A percentile compares a stretch with the other conserved stretches of the same genome.
Conservation (phyloP, 2,888 invertebrate genomes). For the Drosophila prostipennis region DNA sequence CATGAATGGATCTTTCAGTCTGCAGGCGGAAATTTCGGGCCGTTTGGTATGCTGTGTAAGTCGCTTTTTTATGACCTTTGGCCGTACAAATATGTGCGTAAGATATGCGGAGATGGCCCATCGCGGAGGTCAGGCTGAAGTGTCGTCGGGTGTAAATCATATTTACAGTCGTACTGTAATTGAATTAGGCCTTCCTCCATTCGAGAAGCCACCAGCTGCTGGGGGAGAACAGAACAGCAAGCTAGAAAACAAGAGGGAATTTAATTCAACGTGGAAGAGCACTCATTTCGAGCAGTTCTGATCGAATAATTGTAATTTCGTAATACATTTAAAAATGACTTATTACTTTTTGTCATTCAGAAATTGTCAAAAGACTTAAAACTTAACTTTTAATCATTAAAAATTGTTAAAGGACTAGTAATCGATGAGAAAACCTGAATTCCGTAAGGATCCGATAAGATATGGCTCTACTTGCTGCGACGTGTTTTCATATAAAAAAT, state of each 20-base stretch:
- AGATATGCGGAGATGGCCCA: constrained; percentile 44
- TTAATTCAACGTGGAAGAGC: constrained; percentile 61
- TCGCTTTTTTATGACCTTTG: constrained; percentile 72
- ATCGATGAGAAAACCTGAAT: no score
- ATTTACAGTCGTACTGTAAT: constrained; percentile 80
- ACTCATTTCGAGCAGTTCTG: constrained; percentile 27
- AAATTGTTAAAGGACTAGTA: no score
- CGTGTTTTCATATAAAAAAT: no score
- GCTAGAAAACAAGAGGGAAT: no score
- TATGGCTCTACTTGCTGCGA: no score
- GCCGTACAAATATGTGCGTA: constrained; percentile 64
- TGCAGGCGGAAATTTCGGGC: constrained; percentile 18
- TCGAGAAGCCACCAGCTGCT: constrained; percentile 2
- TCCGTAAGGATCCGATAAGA: no score
- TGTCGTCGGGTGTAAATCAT: constrained; percentile 69
- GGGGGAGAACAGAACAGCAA: not conserved
- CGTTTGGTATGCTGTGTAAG: constrained; percentile 51
- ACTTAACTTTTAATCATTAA: no score
- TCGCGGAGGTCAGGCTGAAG: constrained; percentile 30
- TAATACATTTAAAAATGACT: no score
- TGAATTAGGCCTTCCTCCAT: constrained; percentile 62
- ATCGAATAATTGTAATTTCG: no score
- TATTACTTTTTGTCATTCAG: no score
- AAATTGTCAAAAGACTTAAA: no score
- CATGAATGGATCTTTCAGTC: constrained; percentile 25